A percentile compares a stretch with the other conserved stretches of the same genome.
Conservation (phyloP, 2,113 vertebrate genomes). For the Oxygymnocypris stewartii region DNA sequence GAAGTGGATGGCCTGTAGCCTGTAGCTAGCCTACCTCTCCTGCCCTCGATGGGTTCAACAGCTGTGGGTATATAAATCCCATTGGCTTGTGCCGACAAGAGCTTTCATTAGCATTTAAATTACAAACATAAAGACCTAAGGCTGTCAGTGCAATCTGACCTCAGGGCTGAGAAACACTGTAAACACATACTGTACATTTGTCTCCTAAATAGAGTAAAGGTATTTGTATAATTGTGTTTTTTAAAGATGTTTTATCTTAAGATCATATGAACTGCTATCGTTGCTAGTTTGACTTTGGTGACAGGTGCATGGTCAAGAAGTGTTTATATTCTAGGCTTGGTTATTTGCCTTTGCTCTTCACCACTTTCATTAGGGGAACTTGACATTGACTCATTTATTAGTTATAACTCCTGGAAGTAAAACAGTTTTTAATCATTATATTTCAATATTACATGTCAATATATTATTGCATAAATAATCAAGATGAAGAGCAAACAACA, state of each 20-base stretch:
- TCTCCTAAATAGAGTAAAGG: background rate
- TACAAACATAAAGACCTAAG: conserved; percentile 56
- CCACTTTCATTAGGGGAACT: conserved; percentile 2
- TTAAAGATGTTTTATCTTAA: background rate
- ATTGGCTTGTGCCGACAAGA: conserved; percentile 65
- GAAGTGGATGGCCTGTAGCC: conserved; percentile 48
- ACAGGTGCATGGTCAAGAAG: conserved; percentile 18
- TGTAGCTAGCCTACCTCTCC: background rate
- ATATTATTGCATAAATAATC: no score
- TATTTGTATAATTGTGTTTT: background rate
- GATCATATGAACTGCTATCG: background rate
- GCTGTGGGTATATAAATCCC: conserved; percentile 68
- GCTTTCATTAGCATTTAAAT: conserved; percentile 69
- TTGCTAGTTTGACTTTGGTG: background rate
- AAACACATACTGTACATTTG: conserved; percentile 10
- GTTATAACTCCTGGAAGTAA: background rate
- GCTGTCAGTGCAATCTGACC: conserved; percentile 36
- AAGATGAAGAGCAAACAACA: no score
- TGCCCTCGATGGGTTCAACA: conserved; percentile 58
- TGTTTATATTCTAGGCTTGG: conserved; percentile 25
- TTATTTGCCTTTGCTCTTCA: conserved; percentile 23
- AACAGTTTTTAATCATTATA: background rate
- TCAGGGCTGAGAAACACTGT: background rate
- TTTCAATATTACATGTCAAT: no score
- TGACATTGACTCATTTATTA: background rate